A percentile compares a stretch with the other conserved stretches of the same genome.
phyloP scores from a whole-genome alignment of 2,113 vertebrate genomes.

The Oreochromis aureus region DNA sequence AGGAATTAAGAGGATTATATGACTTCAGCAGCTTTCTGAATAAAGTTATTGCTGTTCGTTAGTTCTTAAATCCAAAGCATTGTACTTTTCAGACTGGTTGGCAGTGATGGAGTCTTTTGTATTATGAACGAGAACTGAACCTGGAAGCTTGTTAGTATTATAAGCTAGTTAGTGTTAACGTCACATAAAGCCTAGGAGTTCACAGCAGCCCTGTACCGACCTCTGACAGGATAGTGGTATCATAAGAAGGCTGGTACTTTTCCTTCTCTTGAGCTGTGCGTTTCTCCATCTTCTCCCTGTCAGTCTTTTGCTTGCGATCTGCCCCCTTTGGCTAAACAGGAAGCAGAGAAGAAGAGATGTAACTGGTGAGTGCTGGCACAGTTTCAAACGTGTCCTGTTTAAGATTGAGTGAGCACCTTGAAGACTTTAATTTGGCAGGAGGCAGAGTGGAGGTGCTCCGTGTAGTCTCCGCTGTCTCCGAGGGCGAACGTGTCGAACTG shows the following conservation, averaged over 20 bases:
- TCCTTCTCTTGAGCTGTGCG: constrained; percentile 95
- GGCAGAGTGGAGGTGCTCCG: constrained; percentile 93
- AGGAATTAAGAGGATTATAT: not conserved
- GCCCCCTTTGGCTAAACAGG: constrained; percentile 90
- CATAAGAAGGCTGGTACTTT: constrained; percentile 96
- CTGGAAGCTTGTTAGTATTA: not conserved
- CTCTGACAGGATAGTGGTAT: constrained; percentile 97
- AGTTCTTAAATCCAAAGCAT: not conserved
- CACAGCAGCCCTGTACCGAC: constrained; percentile 56
- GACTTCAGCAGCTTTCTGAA: not conserved
- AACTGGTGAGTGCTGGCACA: not conserved
- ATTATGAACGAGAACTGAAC: not conserved
- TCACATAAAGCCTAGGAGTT: not conserved
- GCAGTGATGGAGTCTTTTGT: not conserved
- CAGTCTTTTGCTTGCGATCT: constrained; percentile 96
- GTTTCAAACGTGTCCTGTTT: not conserved
- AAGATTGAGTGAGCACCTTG: constrained; percentile 76
- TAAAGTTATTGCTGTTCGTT: not conserved
- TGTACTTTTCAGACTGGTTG: not conserved
- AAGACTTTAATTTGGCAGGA: constrained; percentile 99
- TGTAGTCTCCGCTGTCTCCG: constrained; percentile 86
- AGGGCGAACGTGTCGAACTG: constrained; percentile 94
- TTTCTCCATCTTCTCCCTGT: constrained; percentile 98
- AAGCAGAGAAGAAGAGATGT: not conserved
- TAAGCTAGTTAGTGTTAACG: not conserved